Conservation (phyloP, 2,113 vertebrate species). For the Equus przewalskii region DNA sequence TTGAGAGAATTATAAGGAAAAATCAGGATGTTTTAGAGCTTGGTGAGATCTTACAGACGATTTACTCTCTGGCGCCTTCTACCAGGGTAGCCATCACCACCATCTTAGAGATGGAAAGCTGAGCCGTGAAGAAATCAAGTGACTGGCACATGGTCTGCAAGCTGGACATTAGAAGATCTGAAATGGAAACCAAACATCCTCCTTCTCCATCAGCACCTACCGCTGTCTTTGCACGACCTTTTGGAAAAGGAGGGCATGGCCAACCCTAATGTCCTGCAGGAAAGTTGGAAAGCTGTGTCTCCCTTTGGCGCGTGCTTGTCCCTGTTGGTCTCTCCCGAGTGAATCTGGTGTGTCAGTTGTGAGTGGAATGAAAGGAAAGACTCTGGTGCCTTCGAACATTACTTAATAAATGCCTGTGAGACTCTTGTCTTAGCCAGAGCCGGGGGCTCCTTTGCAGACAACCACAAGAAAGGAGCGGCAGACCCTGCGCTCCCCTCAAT, state of each 20-base stretch:
- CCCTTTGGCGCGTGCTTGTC: not conserved
- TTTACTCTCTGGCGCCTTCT: not conserved
- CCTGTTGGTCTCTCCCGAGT: slow-evolving; percentile 11
- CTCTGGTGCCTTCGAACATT: slow-evolving; percentile 7
- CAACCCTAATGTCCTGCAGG: fast-evolving
- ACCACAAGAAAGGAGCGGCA: not conserved
- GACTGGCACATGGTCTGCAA: not conserved
- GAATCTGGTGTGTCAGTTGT: not conserved
- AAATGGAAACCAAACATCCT: fast-evolving
- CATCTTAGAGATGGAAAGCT: fast-evolving
- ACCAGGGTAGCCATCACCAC: fast-evolving
- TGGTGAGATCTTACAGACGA: not conserved
- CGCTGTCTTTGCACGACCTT: fast-evolving
- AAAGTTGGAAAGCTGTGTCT: not conserved
- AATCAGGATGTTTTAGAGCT: not conserved
- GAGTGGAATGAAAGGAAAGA: slow-evolving; percentile 62
- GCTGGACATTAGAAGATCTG: not conserved
- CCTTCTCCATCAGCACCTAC: not conserved
- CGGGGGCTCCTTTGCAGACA: slow-evolving; percentile 37
- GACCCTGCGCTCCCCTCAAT: fast-evolving
- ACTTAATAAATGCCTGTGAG: slow-evolving; percentile 40
- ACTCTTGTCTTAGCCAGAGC: slow-evolving; percentile 40
- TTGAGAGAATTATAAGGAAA: not conserved
- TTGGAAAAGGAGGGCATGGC: not conserved
- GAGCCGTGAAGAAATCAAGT: fast-evolving